Percentiles rank a stretch among this genome's conserved stretches.
These are phyloP conservation scores for Protobothrops flavoviridis DNA, from an alignment of 2,113 vertebrate genomes.

Conservation along the genomic window DNA sequence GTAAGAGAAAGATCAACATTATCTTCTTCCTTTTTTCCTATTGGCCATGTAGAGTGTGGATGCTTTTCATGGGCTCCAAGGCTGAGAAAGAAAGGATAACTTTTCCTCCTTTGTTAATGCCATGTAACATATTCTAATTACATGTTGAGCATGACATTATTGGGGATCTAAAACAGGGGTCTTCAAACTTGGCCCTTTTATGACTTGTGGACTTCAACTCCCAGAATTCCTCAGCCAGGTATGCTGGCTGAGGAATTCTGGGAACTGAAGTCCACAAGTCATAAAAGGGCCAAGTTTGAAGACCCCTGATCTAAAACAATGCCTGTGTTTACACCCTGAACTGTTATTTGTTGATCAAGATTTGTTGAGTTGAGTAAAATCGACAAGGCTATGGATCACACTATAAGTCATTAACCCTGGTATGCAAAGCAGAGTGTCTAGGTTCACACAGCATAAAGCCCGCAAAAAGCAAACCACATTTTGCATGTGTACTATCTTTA, in stretches of 20 bases:
- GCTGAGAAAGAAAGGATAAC: background rate
- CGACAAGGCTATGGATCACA: background rate
- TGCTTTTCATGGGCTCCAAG: background rate
- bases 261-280: too few species aligned
- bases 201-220: too few species aligned
- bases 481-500: background rate
- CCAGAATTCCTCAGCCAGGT: too few species aligned
- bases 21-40: background rate
- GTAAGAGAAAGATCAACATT: background rate
- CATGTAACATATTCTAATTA: background rate
- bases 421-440: background rate
- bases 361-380: background rate
- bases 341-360: background rate
- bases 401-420: background rate
- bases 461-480: background rate
- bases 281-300: too few species aligned
- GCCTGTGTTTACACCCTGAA: background rate
- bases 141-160: background rate
- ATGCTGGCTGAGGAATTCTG: too few species aligned
- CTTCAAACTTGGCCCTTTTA: too few species aligned
- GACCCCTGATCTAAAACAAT: background rate
- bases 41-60: background rate
- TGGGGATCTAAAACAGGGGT: background rate
- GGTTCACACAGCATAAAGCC: background rate
- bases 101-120: background rate